Conservation (phyloP, 1,140 invertebrate genomes). For the Euwallacea fornicatus region DNA sequence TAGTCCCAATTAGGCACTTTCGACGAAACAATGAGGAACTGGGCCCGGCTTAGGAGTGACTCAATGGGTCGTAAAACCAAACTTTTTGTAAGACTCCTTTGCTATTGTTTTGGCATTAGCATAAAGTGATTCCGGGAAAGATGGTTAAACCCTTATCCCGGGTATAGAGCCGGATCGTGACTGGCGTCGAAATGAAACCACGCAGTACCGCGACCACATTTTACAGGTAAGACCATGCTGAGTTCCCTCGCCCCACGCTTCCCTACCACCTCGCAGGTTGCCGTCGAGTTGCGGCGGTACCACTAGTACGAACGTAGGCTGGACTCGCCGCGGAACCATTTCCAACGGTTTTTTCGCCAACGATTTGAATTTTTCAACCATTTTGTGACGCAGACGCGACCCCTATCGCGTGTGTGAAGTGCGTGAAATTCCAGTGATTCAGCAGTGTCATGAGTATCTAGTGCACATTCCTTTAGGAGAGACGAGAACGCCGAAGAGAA, state of each 20-base stretch:
- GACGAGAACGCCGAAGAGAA: slow-evolving; percentile 8
- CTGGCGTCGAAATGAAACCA: slow-evolving; percentile 39
- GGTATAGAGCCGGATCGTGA: slow-evolving; percentile 22
- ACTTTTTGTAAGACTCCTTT: too few relatives aligned
- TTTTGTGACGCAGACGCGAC: background rate
- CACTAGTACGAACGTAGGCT: slow-evolving; percentile 40
- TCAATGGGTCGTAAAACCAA: too few relatives aligned
- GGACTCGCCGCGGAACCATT: slow-evolving; percentile 33
- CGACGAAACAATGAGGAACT: too few relatives aligned
- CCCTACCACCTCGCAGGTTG: slow-evolving; percentile 35
- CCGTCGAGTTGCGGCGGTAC: slow-evolving; percentile 26
- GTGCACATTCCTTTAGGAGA: background rate
- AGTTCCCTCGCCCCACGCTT: slow-evolving; percentile 26
- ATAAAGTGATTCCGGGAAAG: too few relatives aligned
- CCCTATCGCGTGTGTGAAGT: slow-evolving; percentile 2
- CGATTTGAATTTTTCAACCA: slow-evolving; percentile 24
- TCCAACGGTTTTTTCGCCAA: slow-evolving; percentile 37
- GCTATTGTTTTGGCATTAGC: too few relatives aligned
- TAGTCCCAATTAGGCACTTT: too few relatives aligned
- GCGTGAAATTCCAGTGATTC: background rate
- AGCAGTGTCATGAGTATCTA: background rate
- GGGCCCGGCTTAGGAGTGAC: too few relatives aligned
- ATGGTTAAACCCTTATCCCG: too few relatives aligned
- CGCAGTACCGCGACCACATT: slow-evolving; percentile 38
- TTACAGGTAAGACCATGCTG: slow-evolving; percentile 34